phyloP scores from a whole-genome alignment of 2,797 vertebrate species.

The Aeoliscus strigatus region DNA sequence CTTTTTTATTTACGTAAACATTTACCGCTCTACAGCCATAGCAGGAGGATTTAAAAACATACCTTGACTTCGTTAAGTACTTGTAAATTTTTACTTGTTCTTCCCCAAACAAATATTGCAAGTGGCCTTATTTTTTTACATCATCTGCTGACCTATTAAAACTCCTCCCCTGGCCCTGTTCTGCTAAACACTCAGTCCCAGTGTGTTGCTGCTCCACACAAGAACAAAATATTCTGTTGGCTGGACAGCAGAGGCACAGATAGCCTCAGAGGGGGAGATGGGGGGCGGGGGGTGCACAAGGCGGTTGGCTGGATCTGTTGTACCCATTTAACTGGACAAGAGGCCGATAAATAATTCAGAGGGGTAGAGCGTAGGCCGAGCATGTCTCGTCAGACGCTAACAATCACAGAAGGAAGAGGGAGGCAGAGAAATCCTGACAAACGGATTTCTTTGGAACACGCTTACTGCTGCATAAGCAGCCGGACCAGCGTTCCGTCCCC shows the following conservation, averaged over 20 bases:
- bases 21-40: too few species aligned
- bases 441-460: slow-evolving; percentile 37
- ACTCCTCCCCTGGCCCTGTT: slow-evolving; percentile 6
- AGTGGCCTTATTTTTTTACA: slow-evolving; percentile 21
- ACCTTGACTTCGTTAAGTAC: slow-evolving; percentile 7
- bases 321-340: slow-evolving; percentile 70
- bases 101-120: slow-evolving; percentile 23
- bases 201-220: slow-evolving; percentile 12
- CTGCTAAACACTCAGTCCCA: slow-evolving; percentile 15
- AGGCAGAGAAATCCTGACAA: slow-evolving; percentile 37
- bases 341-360: slow-evolving; percentile 71
- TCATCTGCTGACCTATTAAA: slow-evolving; percentile 25
- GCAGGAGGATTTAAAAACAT: slow-evolving; percentile 5
- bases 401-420: slow-evolving; percentile 52
- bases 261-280: slow-evolving; percentile 49
- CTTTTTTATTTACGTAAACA: too few species aligned
- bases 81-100: slow-evolving; percentile 7
- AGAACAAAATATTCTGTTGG: slow-evolving; percentile 47
- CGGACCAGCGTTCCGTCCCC: slow-evolving; percentile 36
- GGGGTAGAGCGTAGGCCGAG: slow-evolving; percentile 54
- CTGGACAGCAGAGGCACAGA: slow-evolving; percentile 39
- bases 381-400: slow-evolving; percentile 59
- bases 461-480: slow-evolving; percentile 27
- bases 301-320: slow-evolving; percentile 59
- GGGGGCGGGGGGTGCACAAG: slow-evolving; percentile 21